Conservation (phyloP, 1,140 invertebrate species). For the Drosophila littoralis region DNA sequence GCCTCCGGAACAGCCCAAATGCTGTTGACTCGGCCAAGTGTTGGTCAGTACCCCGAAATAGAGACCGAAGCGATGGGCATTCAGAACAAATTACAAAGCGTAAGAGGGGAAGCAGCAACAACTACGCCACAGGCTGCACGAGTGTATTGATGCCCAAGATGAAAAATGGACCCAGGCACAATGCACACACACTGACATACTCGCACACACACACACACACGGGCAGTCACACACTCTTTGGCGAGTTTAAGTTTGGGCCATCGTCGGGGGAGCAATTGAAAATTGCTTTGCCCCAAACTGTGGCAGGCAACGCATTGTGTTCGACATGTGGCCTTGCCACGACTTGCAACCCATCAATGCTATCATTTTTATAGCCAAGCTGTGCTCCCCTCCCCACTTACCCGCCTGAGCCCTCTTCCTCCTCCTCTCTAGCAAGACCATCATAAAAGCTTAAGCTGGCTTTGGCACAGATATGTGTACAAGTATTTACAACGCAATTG, state of each 20-base stretch:
- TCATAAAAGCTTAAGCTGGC: slow-evolving; percentile 45
- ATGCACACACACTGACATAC: not conserved
- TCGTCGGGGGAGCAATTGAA: slow-evolving; percentile 34
- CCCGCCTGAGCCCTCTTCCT: not conserved
- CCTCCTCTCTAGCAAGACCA: not conserved
- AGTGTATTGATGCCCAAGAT: slow-evolving; percentile 42
- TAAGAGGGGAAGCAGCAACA: slow-evolving; percentile 24
- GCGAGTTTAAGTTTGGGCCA: slow-evolving; percentile 10
- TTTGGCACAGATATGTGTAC: slow-evolving; percentile 24
- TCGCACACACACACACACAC: not conserved
- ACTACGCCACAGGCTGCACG: slow-evolving; percentile 24
- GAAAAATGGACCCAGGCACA: slow-evolving; percentile 43
- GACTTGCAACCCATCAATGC: slow-evolving; percentile 16
- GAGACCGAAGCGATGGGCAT: not conserved
- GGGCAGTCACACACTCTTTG: not conserved
- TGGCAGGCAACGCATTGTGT: slow-evolving; percentile 15
- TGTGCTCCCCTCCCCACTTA: not conserved
- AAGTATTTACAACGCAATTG: slow-evolving; percentile 39
- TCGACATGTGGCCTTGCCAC: slow-evolving; percentile 23
- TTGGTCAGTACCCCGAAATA: not conserved
- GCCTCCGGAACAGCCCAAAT: slow-evolving; percentile 33
- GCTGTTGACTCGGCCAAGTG: slow-evolving; percentile 28
- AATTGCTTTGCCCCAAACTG: slow-evolving; percentile 24
- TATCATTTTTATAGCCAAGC: slow-evolving; percentile 63
- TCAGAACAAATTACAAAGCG: slow-evolving; percentile 9